A percentile compares a stretch with the other conserved stretches of the same genome.
Conservation (phyloP, 2,113 vertebrate species). For the Microtus richardsoni region DNA sequence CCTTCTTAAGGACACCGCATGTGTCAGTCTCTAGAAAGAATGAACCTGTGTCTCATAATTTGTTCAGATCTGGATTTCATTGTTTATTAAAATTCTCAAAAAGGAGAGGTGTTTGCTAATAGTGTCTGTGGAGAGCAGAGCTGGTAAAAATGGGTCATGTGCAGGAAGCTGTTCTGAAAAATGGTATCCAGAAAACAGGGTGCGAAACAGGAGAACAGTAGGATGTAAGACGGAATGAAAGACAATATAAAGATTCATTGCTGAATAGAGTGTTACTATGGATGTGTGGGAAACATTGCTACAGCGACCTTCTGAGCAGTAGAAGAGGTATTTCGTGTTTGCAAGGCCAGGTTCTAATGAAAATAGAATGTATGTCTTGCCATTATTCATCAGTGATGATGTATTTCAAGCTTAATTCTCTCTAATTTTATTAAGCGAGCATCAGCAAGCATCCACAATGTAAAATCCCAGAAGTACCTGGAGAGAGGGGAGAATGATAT, state of each 20-base stretch:
- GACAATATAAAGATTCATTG: neutral
- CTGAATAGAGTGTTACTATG: neutral
- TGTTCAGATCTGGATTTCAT: neutral
- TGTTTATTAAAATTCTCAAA: neutral
- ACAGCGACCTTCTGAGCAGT: neutral
- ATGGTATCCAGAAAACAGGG: neutral
- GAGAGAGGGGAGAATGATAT: neutral
- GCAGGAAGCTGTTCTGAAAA: neutral
- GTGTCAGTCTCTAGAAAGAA: neutral
- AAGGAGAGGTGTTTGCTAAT: neutral
- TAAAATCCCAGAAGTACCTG: neutral
- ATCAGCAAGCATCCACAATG: neutral
- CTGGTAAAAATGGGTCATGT: neutral
- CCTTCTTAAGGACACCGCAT: neutral
- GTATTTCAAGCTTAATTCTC: neutral
- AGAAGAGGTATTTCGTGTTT: neutral
- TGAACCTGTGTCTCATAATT: neutral
- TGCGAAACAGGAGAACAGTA: neutral
- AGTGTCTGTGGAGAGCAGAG: neutral
- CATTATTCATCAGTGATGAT: neutral
- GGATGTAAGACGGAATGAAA: neutral
- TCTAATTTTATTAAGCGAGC: neutral
- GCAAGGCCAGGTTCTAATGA: neutral
- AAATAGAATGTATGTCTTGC: neutral
- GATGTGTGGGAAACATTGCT: neutral